Evolutionary conservation across 2,888 invertebrate species (phyloP), one percentile per base, ranked within the genome.

Genomic region (Drosophila siamana): DNA sequence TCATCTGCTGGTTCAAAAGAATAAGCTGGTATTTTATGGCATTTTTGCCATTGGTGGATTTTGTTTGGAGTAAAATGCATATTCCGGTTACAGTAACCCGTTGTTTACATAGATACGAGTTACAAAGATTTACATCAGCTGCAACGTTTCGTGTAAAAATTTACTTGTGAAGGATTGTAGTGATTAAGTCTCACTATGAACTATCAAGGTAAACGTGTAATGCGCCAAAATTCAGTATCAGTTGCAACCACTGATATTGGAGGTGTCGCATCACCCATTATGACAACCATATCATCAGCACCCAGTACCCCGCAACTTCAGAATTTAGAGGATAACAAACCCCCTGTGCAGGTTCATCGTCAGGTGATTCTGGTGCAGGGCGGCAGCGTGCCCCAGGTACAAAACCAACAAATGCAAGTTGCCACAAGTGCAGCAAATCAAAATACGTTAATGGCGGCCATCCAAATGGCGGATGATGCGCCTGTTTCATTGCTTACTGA

Each of bases 401-500:
- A 83, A 7, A 74, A 72, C 5, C 80, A 57, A 22, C 74, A 63
- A 19, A 47, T 51, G 26, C 76, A 54, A 47, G 0, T 54, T 11
- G 66, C n/a, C 15, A 16, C 44, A 22, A 19, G 51, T 4, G 57
- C 16, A 33, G 9, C 52, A 13, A 65, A 15, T 13, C 62, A 74
- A 28, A 86, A 63, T 43, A 47, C 69, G 0, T 67, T 64, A 9
- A 59, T 60, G 52, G 16, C 36, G n/a, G 9, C 65, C n/a, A 59
- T 63, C 0, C 85, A 69, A 63, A 33, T 81, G 4, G 55, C 69
- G 13, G 90, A 90, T 11, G 90, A 91, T 30, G 79, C 82, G 2
- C 78, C 88, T 3, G 90, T 91, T 0, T 90, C 91, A 0, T 55
- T 92, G 30, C 78, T 90, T 0, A 90, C 91, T 0, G 96, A 97